Evolutionary conservation across 2,888 invertebrate species (phyloP).

Genomic region (Limnephilus lunatus): DNA sequence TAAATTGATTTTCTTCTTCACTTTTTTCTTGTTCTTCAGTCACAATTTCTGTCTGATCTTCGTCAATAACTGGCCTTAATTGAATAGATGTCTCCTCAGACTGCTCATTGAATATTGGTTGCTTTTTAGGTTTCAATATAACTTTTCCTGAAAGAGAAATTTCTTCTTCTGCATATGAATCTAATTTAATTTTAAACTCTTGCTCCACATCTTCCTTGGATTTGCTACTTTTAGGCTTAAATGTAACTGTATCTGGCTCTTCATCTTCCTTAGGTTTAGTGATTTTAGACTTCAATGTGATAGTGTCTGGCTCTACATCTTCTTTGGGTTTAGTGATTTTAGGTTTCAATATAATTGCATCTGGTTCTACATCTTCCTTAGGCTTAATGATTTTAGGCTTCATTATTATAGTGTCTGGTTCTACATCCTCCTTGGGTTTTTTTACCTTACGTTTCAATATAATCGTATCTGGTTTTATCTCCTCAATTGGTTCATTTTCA

Average conservation of each 20-base stretch:
- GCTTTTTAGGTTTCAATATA: constrained; percentile 85
- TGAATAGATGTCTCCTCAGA: constrained; percentile 85
- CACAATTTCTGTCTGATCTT: constrained; percentile 72
- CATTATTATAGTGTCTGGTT: constrained; percentile 67
- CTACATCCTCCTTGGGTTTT: too few species aligned
- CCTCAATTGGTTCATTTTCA: constrained; percentile 70
- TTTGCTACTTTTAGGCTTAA: constrained; percentile 85
- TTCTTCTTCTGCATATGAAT: constrained; percentile 92
- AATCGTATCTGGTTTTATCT: constrained; percentile 74
- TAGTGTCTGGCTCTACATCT: constrained; percentile 81
- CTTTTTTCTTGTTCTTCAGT: constrained; percentile 68
- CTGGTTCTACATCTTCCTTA: constrained; percentile 83
- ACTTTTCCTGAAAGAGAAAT: constrained; percentile 91
- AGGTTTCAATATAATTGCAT: constrained; percentile 89
- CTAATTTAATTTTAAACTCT: constrained; percentile 91
- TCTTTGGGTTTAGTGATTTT: constrained; percentile 84
- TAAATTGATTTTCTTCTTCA: constrained; percentile 12
- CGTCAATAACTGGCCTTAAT: constrained; percentile 68
- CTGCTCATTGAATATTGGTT: constrained; percentile 86
- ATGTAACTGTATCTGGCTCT: constrained; percentile 87
- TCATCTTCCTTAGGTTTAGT: constrained; percentile 86
- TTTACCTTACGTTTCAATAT: constrained; percentile 70
- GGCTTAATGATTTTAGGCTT: constrained; percentile 73
- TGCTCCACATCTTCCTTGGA: constrained; percentile 94
- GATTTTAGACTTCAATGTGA: constrained; percentile 83